A percentile compares a stretch with the other conserved stretches of the same genome.
Evolutionary conservation across 2,113 vertebrate species (phyloP).

Genomic region (Gasterosteus nipponicus): DNA sequence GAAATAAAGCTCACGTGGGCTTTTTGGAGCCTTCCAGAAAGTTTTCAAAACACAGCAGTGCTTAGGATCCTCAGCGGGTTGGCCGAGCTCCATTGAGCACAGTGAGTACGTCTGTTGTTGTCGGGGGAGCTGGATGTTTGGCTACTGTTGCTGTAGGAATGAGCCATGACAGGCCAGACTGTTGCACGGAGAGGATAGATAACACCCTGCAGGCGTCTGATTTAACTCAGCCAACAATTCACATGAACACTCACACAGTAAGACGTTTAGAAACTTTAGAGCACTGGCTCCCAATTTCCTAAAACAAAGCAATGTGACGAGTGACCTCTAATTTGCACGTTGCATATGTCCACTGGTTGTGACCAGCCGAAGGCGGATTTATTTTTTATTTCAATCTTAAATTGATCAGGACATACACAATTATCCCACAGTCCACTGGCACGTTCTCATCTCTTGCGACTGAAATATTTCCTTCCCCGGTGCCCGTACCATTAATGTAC

Average conservation of each 20-base stretch:
- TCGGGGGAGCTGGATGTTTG: slow-evolving; percentile 38
- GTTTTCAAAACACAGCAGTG: slow-evolving; percentile 34
- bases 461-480: not conserved
- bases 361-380: not conserved
- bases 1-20: slow-evolving; percentile 18
- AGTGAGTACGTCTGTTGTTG: slow-evolving; percentile 38
- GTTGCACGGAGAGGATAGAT: slow-evolving; percentile 21
- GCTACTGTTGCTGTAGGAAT: slow-evolving; percentile 46
- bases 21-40: slow-evolving; percentile 30
- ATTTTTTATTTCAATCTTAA: not conserved
- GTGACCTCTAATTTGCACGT: not conserved
- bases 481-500: not conserved
- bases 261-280: not conserved
- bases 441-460: not conserved
- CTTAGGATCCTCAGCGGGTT: slow-evolving; percentile 34
- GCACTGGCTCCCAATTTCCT: not conserved
- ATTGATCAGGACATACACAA: not conserved
- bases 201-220: slow-evolving; percentile 36
- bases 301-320: not conserved
- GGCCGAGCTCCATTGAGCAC: slow-evolving; percentile 42
- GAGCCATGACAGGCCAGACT: slow-evolving; percentile 37
- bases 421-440: not conserved
- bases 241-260: slow-evolving; percentile 4
- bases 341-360: not conserved
- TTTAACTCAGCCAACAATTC: slow-evolving; percentile 5